Base-by-base conservation (phyloP, 2,888 invertebrate species). In the Hirtodrosophila duncani region DNA sequence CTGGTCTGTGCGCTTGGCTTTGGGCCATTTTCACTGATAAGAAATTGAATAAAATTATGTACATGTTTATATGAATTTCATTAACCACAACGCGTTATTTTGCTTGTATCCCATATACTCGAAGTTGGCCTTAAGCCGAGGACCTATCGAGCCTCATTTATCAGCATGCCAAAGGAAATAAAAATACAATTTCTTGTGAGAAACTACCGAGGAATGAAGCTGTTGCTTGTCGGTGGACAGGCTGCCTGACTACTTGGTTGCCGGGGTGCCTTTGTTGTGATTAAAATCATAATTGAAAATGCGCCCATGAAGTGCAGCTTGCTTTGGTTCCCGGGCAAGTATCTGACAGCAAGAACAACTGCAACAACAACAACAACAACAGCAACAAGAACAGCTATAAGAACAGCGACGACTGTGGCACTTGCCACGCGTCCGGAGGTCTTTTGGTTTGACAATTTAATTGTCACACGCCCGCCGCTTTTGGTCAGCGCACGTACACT, bases 381-480 rank as follows among this genome's bases (percentile, higher is more conserved):
- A 9, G 11, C 24, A 41, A 37, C 44, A 37, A 18, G 43, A 60
- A 38, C 46, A 42, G 4, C 26, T n/a, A n/a, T n/a, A 36, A 23
- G 33, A 55, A 27, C 38, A 59, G 46, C 44, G 50, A 41, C 38
- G 39, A 41, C 38, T 44, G 48, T 58, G 65, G 77, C 78, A 78
- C 77, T 70, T 70, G 77, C 80, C 79, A 66, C 78, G 80, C 80
- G 67, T 63, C 68, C 61, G 60, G 57, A 63, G 68, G 72, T 69
- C 71, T 60, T 57, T 49, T 55, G 49, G 44, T 67, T 63, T 80
- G 65, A 83, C 82, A 83, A 82, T 83, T 82, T 83, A 82, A 82
- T 82, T 82, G 82, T 82, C 82, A 82, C 83, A 74, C 81, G 80
- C 81, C 81, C 83, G 82, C 75, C 72, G 74, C 72, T 63, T 77